Evolutionary conservation across 2,888 invertebrate species (phyloP).

Genomic region (Cephus pulcher): DNA sequence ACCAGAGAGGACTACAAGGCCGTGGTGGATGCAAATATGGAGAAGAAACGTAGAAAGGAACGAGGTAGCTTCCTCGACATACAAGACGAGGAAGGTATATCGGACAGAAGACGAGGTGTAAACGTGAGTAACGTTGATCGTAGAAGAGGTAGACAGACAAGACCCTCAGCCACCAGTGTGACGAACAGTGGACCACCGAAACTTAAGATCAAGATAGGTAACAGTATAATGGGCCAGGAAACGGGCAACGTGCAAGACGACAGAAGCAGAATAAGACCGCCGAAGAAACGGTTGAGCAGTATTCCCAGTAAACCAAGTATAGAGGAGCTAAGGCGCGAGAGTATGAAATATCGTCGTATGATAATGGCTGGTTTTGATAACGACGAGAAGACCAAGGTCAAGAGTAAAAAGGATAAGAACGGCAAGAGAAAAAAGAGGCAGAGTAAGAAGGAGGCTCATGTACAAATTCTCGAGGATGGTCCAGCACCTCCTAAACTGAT

Average conservation of each 20-base stretch:
- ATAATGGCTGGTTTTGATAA: slow-evolving; percentile 88
- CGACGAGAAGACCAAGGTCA: slow-evolving; percentile 69
- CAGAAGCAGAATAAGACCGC: slow-evolving; percentile 71
- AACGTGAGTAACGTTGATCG: slow-evolving; percentile 57
- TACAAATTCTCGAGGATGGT: slow-evolving; percentile 71
- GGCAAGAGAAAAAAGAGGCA: slow-evolving; percentile 70
- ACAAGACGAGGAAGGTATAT: slow-evolving; percentile 52
- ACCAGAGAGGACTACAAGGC: slow-evolving; percentile 86
- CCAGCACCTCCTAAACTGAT: slow-evolving; percentile 79
- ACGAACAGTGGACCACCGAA: slow-evolving; percentile 72
- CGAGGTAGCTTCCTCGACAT: slow-evolving; percentile 49
- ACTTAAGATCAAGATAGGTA: slow-evolving; percentile 82
- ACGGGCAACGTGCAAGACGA: slow-evolving; percentile 66
- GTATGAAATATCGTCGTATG: slow-evolving; percentile 87
- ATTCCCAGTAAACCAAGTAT: slow-evolving; percentile 74
- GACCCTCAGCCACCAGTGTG: slow-evolving; percentile 59
- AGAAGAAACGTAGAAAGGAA: slow-evolving; percentile 77
- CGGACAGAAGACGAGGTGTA: slow-evolving; percentile 67
- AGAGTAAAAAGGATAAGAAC: slow-evolving; percentile 69
- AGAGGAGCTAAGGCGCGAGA: slow-evolving; percentile 84
- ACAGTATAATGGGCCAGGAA: slow-evolving; percentile 69
- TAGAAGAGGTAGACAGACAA: slow-evolving; percentile 56
- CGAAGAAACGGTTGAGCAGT: slow-evolving; percentile 81
- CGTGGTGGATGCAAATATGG: slow-evolving; percentile 73
- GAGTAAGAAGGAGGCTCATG: slow-evolving; percentile 67